phyloP scores from a whole-genome alignment of 2,888 invertebrate species.

The Apodemia hepburni region DNA sequence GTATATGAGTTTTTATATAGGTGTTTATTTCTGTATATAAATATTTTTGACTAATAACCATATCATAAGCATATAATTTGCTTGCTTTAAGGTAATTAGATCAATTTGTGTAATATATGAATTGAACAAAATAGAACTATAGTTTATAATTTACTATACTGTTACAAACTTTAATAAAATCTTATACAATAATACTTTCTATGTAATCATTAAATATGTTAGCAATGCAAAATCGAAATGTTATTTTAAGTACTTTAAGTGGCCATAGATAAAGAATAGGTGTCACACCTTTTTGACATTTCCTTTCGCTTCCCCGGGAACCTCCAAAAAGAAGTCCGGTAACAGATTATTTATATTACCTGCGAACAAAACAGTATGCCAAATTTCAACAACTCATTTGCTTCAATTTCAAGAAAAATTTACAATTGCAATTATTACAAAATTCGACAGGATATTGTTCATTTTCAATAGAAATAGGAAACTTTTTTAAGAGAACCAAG shows the following conservation, averaged over 20 bases:
- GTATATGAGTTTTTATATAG: no score
- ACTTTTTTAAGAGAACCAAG: no score
- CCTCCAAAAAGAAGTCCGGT: conserved; percentile 93
- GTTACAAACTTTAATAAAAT: neutral
- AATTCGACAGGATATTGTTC: neutral
- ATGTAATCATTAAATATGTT: neutral
- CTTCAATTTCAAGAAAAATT: neutral
- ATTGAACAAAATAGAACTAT: no score
- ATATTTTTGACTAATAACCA: no score
- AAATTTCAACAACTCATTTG: conserved; percentile 3
- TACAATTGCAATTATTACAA: neutral
- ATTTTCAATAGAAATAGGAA: no score
- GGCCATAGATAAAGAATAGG: conserved; percentile 37
- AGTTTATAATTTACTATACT: no score
- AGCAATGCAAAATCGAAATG: neutral
- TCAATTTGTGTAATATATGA: no score
- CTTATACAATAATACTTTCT: no score
- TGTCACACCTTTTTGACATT: conserved; percentile 50
- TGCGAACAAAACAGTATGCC: conserved; percentile 60
- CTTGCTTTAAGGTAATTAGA: no score
- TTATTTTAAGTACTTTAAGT: conserved; percentile 31
- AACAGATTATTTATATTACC: conserved; percentile 84
- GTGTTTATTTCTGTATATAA: no score
- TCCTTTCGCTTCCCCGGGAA: conserved; percentile 35
- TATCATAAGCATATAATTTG: no score